A percentile compares a stretch with the other conserved stretches of the same genome.
Evolutionary conservation across 1,140 invertebrate genomes (phyloP).

Genomic region (Agrilus planipennis): DNA sequence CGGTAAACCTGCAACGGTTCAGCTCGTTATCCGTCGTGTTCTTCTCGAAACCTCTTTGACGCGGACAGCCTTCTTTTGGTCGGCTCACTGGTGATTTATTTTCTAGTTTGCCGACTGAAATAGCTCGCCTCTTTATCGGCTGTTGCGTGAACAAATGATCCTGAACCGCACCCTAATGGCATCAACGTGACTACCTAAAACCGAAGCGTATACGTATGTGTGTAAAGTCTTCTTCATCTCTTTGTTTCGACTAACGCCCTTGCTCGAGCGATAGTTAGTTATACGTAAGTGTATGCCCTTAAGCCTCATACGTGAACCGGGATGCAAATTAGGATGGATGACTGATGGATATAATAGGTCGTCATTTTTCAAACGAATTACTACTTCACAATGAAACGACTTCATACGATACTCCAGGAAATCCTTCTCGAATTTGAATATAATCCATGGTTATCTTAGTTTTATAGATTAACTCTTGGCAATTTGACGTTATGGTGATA

Average conservation of each 20-base stretch:
- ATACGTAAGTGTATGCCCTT: conserved; percentile 5
- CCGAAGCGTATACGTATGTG: conserved; percentile 6
- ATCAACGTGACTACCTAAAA: conserved; percentile 22
- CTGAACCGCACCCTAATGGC: conserved; percentile 22
- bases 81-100: conserved; percentile 18
- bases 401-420: too few species aligned
- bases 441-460: too few species aligned
- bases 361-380: too few species aligned
- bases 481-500: too few species aligned
- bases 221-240: too few species aligned
- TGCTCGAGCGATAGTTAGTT: too few species aligned
- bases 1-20: conserved; percentile 4
- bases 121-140: conserved; percentile 19
- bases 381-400: too few species aligned
- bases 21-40: not conserved
- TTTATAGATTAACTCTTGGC: too few species aligned
- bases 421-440: too few species aligned
- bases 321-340: conserved; percentile 13
- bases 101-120: conserved; percentile 20
- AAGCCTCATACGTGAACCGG: conserved; percentile 12
- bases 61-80: too few species aligned
- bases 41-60: conserved; percentile 8
- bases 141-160: conserved; percentile 21
- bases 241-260: too few species aligned
- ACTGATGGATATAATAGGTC: too few species aligned